Base-by-base conservation (phyloP, 1,140 invertebrate species). In the Bombus ignitus region DNA sequence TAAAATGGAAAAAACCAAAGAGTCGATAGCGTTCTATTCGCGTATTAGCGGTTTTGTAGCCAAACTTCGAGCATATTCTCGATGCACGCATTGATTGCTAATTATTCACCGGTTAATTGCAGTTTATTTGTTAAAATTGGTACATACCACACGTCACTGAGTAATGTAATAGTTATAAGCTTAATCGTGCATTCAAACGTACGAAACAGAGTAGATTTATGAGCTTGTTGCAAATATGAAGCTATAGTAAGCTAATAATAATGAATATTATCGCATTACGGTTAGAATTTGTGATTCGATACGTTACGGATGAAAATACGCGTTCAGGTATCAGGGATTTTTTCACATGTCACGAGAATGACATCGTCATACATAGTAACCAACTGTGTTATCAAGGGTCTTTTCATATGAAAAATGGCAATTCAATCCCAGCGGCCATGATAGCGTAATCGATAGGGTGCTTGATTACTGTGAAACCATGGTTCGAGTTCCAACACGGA, bases 141-240 rank as follows among this genome's bases (percentile, higher is more conserved):
- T 35, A 44, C 39, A 78, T 39, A 35, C 13, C 22, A 35, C 39
- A n/a, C 39, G 12, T 28, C 39, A 66, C 39, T 37, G 39, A 13
- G n/a, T 42, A 22, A 66, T 44, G 22, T 79, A 79, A 79, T 59
- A 79, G 62, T 79, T 66, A 66, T 32, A 32, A 66, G n/a, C 77
- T 66, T 28, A 18, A 65, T 32, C n/a, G 22, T 44, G 18, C 22
- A 42, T 62, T n/a, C 8, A 25, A 44, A 32, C n/a, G 9, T 42
- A 78, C 59, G n/a, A 3, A 78, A 39, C 37, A 39, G n/a, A 62
- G 25, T n/a, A 37, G n/a, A 42, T 78, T 78, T 32, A 32, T 39
- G 22, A n/a, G n/a, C 32, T 32, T 78, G 18, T 65, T 37, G 59
- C 59, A 12, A 12, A n/a, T n/a, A 10, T 22, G 22, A 25, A 8